Base-by-base conservation (phyloP, 2,113 vertebrate genomes). In the Bucco capensis region DNA sequence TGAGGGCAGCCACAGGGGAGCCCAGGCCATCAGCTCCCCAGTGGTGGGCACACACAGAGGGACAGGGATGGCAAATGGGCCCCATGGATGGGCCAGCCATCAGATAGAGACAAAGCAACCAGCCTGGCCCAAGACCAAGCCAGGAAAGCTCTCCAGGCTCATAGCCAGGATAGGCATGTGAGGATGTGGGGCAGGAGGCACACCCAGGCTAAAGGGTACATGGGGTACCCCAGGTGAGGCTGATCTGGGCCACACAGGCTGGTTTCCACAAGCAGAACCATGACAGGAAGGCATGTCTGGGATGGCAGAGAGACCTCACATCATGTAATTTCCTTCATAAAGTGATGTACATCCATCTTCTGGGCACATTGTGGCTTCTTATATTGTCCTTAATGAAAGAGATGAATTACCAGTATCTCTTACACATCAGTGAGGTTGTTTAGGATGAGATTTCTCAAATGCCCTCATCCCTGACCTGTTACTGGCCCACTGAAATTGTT, bases 21-120 rank as follows among this genome's bases (percentile, higher is more conserved):
- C 23, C 19, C 1, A 2, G 3, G 10, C 31, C 3, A 0, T 27
- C 7, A 0, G 49, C 21, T 58, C 5, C 38, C 25, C 12, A 5
- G 11, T 1, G 5, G 25, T 1, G 1, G 31, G 19, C 8, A 5
- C 0, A 0, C 30, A 37, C 18, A 11, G 37, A 18, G 33, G 9
- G 9, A 10, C 1, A 1, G 23, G 12, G 50, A 14, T 49, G 38
- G 38, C 25, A 58, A 53, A 65, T 2, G 9, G 15, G 25, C 22
- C n/a, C 56, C 25, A 11, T 5, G 42, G 30, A 24, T 5, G 4
- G 24, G 25, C 19, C 69, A 37, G 14, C 31, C 8, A 5, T 15
- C 31, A 30, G 58, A 8, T 18, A 28, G 27, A 81, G n/a, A 64
- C 8, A 64, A 38, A 16, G 22, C 42, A 53, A 47, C 21, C 8